A percentile compares a stretch with the other conserved stretches of the same genome.
Conservation (phyloP, 2,888 invertebrate species). For the Drymonia ruficornis region DNA sequence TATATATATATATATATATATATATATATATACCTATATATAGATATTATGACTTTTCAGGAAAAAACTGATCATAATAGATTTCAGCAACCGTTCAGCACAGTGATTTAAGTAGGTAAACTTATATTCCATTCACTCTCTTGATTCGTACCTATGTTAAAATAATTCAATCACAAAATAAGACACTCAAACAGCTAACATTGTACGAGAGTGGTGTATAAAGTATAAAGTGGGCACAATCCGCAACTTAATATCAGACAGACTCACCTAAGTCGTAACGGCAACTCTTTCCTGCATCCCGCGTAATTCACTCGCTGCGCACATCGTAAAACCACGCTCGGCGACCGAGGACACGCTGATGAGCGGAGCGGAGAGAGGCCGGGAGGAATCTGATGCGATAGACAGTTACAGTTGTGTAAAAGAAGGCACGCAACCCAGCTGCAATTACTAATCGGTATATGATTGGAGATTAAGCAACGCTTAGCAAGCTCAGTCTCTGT, state of each 20-base stretch:
- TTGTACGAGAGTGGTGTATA: conserved; percentile 10
- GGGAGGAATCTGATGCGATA: not conserved
- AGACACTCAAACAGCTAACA: conserved; percentile 1
- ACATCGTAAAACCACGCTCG: conserved; percentile 55
- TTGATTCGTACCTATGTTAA: not conserved
- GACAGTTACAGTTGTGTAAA: not conserved
- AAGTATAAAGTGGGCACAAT: conserved; percentile 28
- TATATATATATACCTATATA: too few relatives aligned
- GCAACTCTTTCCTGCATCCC: conserved; percentile 61
- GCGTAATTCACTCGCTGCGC: conserved; percentile 57
- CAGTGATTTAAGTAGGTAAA: too few relatives aligned
- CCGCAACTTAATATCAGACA: conserved; percentile 44
- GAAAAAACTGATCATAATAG: too few relatives aligned
- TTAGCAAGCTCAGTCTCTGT: too few relatives aligned
- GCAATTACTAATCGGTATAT: too few relatives aligned
- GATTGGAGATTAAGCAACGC: too few relatives aligned
- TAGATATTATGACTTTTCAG: too few relatives aligned
- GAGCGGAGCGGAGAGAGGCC: conserved; percentile 29
- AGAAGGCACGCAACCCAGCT: too few relatives aligned
- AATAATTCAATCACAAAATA: not conserved
- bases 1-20: too few relatives aligned
- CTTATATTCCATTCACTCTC: too few relatives aligned
- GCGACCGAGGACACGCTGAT: conserved; percentile 16
- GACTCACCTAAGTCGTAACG: conserved; percentile 58
- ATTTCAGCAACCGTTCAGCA: too few relatives aligned